Conservation (phyloP, 2,888 invertebrate species). For the Notodonta dromedarius region DNA sequence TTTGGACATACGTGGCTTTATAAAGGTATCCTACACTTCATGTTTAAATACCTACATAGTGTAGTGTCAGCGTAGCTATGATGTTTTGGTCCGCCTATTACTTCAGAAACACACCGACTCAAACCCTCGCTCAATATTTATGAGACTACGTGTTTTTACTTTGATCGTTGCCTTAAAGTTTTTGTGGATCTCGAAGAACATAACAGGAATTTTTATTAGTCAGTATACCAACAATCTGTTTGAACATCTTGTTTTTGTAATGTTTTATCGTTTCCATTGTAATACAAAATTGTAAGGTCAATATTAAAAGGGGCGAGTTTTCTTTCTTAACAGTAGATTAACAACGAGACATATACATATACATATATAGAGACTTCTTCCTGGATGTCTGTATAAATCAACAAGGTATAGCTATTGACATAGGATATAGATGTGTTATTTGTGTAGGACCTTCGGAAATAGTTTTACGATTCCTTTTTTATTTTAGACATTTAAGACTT, state of each 20-base stretch:
- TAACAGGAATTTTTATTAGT: constrained; percentile 9
- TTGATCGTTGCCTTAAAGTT: constrained; percentile 6
- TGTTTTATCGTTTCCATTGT: constrained; percentile 4
- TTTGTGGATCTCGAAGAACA: constrained; percentile 7
- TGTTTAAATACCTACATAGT: neutral
- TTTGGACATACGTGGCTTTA: too few species aligned
- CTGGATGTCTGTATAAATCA: too few species aligned
- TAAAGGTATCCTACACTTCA: too few species aligned
- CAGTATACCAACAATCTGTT: constrained; percentile 2
- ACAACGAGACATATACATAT: neutral
- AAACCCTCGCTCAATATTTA: constrained; percentile 6
- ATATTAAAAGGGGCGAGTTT: neutral
- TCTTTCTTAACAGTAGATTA: neutral
- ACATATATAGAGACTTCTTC: neutral
- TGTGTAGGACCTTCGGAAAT: too few species aligned
- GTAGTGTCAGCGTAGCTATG: neutral
- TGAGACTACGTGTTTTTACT: constrained; percentile 8
- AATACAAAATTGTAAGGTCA: neutral
- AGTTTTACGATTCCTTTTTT: too few species aligned
- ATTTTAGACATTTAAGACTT: too few species aligned
- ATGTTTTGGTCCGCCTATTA: constrained; percentile 2
- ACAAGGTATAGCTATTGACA: too few species aligned
- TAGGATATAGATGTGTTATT: too few species aligned
- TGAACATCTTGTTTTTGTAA: constrained; percentile 1
- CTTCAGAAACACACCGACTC: constrained; percentile 2